Conservation (phyloP, 2,797 vertebrate genomes). For the Enteromius viviparus region DNA sequence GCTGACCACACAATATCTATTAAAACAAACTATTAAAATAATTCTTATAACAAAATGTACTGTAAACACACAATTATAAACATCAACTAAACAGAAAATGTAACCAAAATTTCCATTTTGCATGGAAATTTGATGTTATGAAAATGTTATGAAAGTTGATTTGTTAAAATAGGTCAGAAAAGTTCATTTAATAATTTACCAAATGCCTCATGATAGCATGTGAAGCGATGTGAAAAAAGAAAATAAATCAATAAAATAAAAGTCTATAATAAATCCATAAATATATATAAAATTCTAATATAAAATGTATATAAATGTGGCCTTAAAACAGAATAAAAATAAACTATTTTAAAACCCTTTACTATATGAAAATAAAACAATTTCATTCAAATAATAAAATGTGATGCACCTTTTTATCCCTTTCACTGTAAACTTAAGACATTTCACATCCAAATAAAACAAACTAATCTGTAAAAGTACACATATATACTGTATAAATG, state of each 20-base stretch:
- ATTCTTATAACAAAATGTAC: background rate
- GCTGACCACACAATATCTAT: background rate
- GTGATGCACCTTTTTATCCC: background rate
- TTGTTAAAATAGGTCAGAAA: too few relatives aligned
- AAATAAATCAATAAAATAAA: too few relatives aligned
- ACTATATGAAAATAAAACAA: background rate
- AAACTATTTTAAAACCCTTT: background rate
- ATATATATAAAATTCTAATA: too few relatives aligned
- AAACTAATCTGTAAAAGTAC: background rate
- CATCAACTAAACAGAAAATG: background rate
- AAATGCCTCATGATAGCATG: too few relatives aligned
- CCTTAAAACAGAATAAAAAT: too few relatives aligned
- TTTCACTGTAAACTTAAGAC: background rate
- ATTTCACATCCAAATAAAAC: background rate
- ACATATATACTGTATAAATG: background rate
- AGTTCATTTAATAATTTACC: too few relatives aligned
- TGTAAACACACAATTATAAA: background rate
- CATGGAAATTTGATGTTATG: background rate
- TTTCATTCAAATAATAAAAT: background rate
- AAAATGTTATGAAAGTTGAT: too few relatives aligned
- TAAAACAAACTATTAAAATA: background rate
- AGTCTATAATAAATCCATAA: too few relatives aligned
- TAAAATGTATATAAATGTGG: too few relatives aligned
- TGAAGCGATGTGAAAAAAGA: too few relatives aligned
- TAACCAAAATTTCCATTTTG: background rate